Base-by-base conservation (phyloP, 2,888 invertebrate species). In the Heliconius sara region DNA sequence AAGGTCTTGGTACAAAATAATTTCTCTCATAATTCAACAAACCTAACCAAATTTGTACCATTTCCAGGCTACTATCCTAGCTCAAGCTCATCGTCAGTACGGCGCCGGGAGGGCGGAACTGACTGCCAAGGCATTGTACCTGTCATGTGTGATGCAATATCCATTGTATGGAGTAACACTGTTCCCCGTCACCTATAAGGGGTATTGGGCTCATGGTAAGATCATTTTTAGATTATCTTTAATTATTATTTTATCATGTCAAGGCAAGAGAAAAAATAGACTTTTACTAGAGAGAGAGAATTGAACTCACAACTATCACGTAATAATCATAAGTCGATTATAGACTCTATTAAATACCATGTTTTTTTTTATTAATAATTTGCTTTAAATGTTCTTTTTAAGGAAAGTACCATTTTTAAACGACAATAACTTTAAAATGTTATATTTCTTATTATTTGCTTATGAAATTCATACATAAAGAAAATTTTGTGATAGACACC, bases 111-210 rank as follows among this genome's bases (percentile, higher is more conserved):
- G 99, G 79, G 97, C 98, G 1, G 99, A 99, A 88, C 93, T 99
- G 68, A 98, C 98, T 0, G 98, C 99, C 27, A 99, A 99, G 93
- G 98, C 99, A 34, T 95, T 99, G 83, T 99, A 99, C 91, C 94
- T 99, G 82, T 98, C 98, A 0, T 99, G 99, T 88, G 99, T 99
- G 9, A 99, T 99, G 98, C 99, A 99, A 92, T 99, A 99, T 91
- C 99, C 99, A 0, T 95, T 99, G 1, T 98, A 98, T 84, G 98
- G 98, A 10, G 98, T 98, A 80, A 98, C 98, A 0, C 96, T 97
- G 88, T 98, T 97, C 93, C 97, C 97, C 19, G 99, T 99, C 81
- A 97, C 98, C 0, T 99, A 99, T 91, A 97, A 98, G 84, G 99
- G 99, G 22, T 98, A 98, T 88, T 99, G 99, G 98, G 98, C 98